Evolutionary conservation across 1,140 invertebrate genomes (phyloP).

Genomic region (Popillia japonica): DNA sequence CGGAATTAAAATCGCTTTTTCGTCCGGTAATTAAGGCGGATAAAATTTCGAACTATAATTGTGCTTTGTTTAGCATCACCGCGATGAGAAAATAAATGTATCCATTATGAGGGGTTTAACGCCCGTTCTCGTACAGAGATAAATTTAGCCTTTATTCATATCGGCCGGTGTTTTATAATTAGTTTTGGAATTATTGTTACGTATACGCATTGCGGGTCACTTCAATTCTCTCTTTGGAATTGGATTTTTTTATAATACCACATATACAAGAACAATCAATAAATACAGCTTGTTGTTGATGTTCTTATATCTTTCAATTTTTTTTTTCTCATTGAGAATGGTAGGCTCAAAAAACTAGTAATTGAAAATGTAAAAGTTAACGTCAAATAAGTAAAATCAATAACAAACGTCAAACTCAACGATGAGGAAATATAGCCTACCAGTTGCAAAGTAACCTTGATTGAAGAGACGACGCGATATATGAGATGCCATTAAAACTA

Average conservation of each 20-base stretch:
- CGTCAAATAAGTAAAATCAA: too few species aligned
- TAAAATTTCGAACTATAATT: constrained; percentile 33
- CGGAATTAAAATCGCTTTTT: constrained; percentile 15
- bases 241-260: not conserved
- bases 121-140: not conserved
- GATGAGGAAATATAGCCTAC: too few species aligned
- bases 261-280: not conserved
- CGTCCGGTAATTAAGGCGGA: constrained; percentile 26
- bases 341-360: too few species aligned
- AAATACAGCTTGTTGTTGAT: too few species aligned
- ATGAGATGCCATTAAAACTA: too few species aligned
- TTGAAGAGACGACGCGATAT: too few species aligned
- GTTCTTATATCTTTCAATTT: too few species aligned
- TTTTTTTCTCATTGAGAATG: too few species aligned
- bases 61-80: constrained; percentile 11
- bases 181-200: constrained; percentile 9
- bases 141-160: constrained; percentile 16
- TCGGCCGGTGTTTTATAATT: constrained; percentile 3
- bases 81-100: constrained; percentile 6
- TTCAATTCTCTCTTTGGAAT: not conserved
- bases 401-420: too few species aligned
- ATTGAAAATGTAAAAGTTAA: too few species aligned
- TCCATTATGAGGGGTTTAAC: constrained; percentile 24
- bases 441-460: too few species aligned
- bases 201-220: not conserved